These are phyloP conservation scores for Australoheros scitulus DNA, from an alignment of 2,113 vertebrate species.

Conservation along the genomic window DNA sequence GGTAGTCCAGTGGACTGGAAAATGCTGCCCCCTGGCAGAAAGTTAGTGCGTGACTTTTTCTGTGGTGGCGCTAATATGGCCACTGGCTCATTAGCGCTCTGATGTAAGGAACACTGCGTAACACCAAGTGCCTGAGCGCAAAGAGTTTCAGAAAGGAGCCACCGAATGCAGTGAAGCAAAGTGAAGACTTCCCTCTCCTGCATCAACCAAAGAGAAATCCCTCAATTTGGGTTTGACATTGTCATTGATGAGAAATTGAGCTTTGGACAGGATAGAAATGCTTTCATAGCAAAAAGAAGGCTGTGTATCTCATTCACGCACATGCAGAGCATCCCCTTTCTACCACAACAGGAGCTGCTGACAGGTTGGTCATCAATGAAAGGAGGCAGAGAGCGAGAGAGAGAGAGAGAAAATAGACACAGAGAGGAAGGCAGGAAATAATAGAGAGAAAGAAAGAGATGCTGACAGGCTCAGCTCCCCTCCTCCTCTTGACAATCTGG, in stretches of 20 bases:
- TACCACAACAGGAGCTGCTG: slow-evolving; percentile 65
- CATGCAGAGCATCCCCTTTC: slow-evolving; percentile 50
- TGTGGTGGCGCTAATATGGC: slow-evolving; percentile 66
- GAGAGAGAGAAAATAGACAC: slow-evolving; percentile 27
- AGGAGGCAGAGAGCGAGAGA: slow-evolving; percentile 22
- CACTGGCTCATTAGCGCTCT: slow-evolving; percentile 72
- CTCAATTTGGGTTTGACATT: slow-evolving; percentile 48
- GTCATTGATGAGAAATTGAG: slow-evolving; percentile 38
- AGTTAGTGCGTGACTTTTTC: slow-evolving; percentile 54
- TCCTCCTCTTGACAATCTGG: slow-evolving; percentile 55
- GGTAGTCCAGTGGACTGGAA: slow-evolving; percentile 79
- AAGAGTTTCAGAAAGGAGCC: slow-evolving; percentile 45
- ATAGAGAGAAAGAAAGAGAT: slow-evolving; percentile 36
- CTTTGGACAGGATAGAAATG: slow-evolving; percentile 45
- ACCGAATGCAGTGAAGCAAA: slow-evolving; percentile 45
- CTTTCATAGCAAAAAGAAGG: slow-evolving; percentile 36
- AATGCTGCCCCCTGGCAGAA: slow-evolving; percentile 66
- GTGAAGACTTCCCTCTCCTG: slow-evolving; percentile 16
- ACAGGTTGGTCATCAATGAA: slow-evolving; percentile 70
- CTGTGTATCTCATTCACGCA: slow-evolving; percentile 39
- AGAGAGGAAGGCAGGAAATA: slow-evolving; percentile 24
- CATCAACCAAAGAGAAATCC: slow-evolving; percentile 53
- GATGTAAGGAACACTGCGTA: slow-evolving; percentile 60
- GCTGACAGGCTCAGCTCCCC: slow-evolving; percentile 54
- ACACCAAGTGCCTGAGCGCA: slow-evolving; percentile 30